Conservation (phyloP, 2,888 invertebrate species). For the Netelia inedita region DNA sequence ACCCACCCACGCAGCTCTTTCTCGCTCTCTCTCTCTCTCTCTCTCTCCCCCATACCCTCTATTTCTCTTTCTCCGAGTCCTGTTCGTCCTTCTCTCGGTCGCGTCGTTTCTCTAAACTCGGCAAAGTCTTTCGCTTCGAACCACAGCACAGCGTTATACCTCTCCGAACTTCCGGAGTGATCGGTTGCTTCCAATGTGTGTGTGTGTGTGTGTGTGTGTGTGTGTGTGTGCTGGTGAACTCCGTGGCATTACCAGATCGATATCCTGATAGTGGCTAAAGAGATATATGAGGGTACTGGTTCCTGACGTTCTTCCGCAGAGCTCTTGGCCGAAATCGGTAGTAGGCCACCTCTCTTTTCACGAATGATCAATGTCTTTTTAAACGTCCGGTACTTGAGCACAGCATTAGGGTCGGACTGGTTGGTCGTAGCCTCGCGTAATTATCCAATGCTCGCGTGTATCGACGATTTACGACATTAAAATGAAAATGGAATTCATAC, state of each 20-base stretch:
- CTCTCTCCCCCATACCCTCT: conserved; percentile 28
- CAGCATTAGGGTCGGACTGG: background rate
- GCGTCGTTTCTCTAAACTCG: conserved; percentile 52
- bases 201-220: no score
- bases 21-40: conserved; percentile 18
- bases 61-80: conserved; percentile 19
- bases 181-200: conserved; percentile 35
- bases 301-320: conserved; percentile 27
- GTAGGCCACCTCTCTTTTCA: conserved; percentile 10
- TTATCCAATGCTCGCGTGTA: no score
- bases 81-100: conserved; percentile 17
- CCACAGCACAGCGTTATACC: conserved; percentile 39
- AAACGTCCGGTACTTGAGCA: background rate
- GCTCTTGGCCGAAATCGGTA: conserved; percentile 6
- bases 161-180: conserved; percentile 55
- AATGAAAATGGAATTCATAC: no score
- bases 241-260: conserved; percentile 57
- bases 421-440: no score
- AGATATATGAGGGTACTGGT: conserved; percentile 38
- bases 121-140: conserved; percentile 45
- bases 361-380: conserved; percentile 35
- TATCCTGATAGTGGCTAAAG: conserved; percentile 46
- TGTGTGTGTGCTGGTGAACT: conserved; percentile 1
- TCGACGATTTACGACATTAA: no score
- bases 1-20: no score